Evolutionary conservation across 2,113 vertebrate species (phyloP).

Genomic region (Daphoenositta chrysoptera): DNA sequence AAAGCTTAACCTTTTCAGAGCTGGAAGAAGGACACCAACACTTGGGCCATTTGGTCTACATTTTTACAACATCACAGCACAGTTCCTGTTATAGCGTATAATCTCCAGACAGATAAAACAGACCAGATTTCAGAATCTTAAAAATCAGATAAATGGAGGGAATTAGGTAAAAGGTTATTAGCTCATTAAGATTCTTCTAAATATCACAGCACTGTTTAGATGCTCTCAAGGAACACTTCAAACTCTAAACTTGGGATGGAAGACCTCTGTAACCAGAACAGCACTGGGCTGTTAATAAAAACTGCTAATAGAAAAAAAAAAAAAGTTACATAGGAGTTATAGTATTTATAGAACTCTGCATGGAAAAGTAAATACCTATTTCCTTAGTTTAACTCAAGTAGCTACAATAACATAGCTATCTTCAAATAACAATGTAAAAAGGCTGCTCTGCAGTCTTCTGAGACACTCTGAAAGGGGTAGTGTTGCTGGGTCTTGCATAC

Average conservation of each 20-base stretch:
- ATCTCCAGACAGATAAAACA: neutral
- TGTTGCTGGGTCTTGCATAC: neutral
- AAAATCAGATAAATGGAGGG: neutral
- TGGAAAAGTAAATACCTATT: neutral
- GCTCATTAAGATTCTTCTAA: neutral
- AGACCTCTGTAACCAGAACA: neutral
- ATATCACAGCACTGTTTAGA: neutral
- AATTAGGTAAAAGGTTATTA: neutral
- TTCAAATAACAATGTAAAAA: neutral
- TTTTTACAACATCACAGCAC: neutral
- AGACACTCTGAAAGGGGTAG: neutral
- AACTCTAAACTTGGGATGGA: neutral
- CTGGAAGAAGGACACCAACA: neutral
- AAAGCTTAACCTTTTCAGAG: neutral
- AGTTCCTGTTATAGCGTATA: neutral
- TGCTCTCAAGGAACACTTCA: neutral
- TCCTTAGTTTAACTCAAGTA: neutral
- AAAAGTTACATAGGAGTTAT: neutral
- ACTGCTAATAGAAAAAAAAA: neutral
- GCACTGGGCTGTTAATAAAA: neutral
- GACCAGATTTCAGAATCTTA: neutral
- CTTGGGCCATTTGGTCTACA: neutral
- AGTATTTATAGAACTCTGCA: neutral
- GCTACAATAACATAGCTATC: neutral
- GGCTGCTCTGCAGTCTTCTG: neutral